Base-by-base conservation (phyloP, 2,113 vertebrate genomes). In the Lepidothrix coronata region DNA sequence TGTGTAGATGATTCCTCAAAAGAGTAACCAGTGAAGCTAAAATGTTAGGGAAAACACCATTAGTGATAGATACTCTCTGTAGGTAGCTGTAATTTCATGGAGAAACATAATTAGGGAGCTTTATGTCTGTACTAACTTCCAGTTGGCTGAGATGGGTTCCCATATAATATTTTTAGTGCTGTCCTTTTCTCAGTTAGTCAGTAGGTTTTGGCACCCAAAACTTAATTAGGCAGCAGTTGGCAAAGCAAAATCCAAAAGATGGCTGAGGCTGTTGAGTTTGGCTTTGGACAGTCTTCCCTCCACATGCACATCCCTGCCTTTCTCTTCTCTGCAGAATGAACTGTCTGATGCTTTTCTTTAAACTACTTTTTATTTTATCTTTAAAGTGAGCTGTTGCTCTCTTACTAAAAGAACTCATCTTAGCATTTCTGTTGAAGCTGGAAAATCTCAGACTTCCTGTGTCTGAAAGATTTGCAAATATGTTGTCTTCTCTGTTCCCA, bases 191-290 rank as follows among this genome's bases (percentile, higher is more conserved):
- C 71, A 83, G 65, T 80, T 71, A 55, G 35, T 80, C 19, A n/a
- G 35, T 73, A 70, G 33, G 63, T 93, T 70, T 74, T 94, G 89
- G 88, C 92, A 85, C 67, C 52, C 65, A 44, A 33, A 88, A 48
- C 31, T 90, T 84, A 51, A 93, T 87, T 85, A 93, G 87, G 75
- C 62, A 87, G 83, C 49, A 81, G n/a, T 79, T 92, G 96, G 85
- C n/a, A 78, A 81, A 65, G 59, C 5, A 4, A 68, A 65, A 88
- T 88, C 35, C 68, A 68, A 79, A 91, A 67, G 12, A 8, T 44
- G 37, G 49, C 72, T 93, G 72, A 75, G 37, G 49, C 75, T 55
- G 14, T 58, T 88, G 52, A 77, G 49, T 66, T 88, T 5, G 37
- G 33, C 61, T 91, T 85, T 62, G 48, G 85, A 33, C 61, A 55